A percentile compares a stretch with the other conserved stretches of the same genome.
Conservation (phyloP, 2,113 vertebrate genomes). For the Saccopteryx bilineata region DNA sequence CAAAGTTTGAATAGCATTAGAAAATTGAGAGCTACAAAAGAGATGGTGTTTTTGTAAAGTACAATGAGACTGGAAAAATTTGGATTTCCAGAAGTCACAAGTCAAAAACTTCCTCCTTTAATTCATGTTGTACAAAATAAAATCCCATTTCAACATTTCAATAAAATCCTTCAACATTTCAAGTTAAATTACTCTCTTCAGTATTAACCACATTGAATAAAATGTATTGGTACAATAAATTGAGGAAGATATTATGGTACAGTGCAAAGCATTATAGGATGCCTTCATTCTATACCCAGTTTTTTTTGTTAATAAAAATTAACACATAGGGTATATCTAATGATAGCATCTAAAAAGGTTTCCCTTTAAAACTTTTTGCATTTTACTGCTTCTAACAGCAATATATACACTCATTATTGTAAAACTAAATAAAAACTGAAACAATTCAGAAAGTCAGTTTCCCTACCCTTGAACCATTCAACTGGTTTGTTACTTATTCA, state of each 20-base stretch:
- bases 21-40: background rate
- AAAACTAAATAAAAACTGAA: constrained; percentile 12
- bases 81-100: background rate
- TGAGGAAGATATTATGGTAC: background rate
- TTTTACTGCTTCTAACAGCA: constrained; percentile 20
- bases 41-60: background rate
- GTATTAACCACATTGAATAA: background rate
- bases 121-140: background rate
- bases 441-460: background rate
- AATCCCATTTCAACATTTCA: constrained; percentile 44
- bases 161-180: background rate
- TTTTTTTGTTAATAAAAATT: background rate
- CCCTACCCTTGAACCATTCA: background rate
- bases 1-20: background rate
- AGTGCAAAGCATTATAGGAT: background rate
- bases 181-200: background rate
- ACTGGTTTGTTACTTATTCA: background rate
- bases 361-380: background rate
- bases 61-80: background rate
- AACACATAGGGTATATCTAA: background rate
- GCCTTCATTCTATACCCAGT: background rate
- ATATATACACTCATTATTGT: background rate
- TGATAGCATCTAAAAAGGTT: background rate
- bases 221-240: background rate
- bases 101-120: constrained; percentile 19